Evolutionary conservation across 2,888 invertebrate genomes (phyloP).

Genomic region (Amaurobius ferox): DNA sequence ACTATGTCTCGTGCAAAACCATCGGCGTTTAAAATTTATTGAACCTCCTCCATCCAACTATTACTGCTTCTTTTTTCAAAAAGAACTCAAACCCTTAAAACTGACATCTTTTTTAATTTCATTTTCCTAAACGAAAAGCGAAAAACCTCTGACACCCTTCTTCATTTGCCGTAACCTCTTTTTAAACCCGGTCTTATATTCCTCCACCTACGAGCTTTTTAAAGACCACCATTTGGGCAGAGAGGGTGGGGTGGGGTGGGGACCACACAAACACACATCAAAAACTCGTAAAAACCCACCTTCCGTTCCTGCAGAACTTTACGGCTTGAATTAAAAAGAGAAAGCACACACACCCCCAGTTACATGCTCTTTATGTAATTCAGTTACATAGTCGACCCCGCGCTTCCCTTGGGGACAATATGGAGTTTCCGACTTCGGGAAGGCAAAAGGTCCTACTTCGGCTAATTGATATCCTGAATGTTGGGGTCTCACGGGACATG

Average conservation of each 20-base stretch:
- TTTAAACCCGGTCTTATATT: conserved; percentile 8
- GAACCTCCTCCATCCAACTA: too few relatives aligned
- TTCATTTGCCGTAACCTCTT: conserved; percentile 14
- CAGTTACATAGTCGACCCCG: conserved; percentile 56
- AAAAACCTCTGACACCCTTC: conserved; percentile 8
- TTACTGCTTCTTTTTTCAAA: too few relatives aligned
- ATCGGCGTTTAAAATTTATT: too few relatives aligned
- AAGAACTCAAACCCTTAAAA: too few relatives aligned
- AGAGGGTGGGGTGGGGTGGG: conserved; percentile 17
- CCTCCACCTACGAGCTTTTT: conserved; percentile 17
- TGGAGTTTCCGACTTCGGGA: conserved; percentile 27
- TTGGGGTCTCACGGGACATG: conserved; percentile 9
- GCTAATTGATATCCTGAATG: conserved; percentile 67
- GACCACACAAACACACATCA: conserved; percentile 56
- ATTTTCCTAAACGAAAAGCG: background rate
- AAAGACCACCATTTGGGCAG: conserved; percentile 34
- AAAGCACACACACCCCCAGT: background rate
- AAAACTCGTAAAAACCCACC: conserved; percentile 59
- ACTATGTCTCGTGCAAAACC: too few relatives aligned
- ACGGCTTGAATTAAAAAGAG: conserved; percentile 32
- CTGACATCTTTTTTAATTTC: background rate
- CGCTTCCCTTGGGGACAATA: conserved; percentile 54
- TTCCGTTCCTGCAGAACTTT: conserved; percentile 34
- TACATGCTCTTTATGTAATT: conserved; percentile 57
- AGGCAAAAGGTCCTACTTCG: conserved; percentile 69